Conservation (phyloP, 2,888 invertebrate genomes). For the Nomada ruficornis region DNA sequence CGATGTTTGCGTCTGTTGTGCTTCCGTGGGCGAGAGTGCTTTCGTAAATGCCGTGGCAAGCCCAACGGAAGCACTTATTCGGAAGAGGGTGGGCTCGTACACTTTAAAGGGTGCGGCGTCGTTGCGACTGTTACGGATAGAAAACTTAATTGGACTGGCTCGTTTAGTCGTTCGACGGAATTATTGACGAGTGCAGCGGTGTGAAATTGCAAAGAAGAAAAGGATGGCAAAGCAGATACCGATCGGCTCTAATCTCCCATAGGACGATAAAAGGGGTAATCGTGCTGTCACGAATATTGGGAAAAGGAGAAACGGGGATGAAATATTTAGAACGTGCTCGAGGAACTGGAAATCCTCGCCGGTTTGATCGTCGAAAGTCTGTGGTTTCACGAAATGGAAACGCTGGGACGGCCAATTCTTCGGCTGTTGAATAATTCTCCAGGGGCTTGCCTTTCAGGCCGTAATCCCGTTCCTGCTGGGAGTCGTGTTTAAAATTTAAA, state of each 20-base stretch:
- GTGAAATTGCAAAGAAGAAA: no score
- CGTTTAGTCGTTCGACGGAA: conserved; percentile 24
- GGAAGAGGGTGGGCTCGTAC: conserved; percentile 18
- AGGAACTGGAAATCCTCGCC: not conserved
- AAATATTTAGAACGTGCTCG: not conserved
- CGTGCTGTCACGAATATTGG: not conserved
- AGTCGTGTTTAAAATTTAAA: conserved; percentile 37
- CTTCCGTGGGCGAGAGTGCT: conserved; percentile 38
- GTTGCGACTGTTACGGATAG: conserved; percentile 17
- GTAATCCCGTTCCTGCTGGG: conserved; percentile 11
- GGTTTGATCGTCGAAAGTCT: conserved; percentile 17
- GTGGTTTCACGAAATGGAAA: not conserved
- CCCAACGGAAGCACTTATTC: conserved; percentile 37
- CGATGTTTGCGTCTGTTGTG: conserved; percentile 34
- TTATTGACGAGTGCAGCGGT: not conserved
- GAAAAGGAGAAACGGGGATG: not conserved
- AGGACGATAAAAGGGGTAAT: not conserved
- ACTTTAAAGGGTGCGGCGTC: conserved; percentile 45
- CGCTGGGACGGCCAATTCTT: not conserved
- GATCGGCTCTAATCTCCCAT: not conserved
- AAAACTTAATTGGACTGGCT: conserved; percentile 43
- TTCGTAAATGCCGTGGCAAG: conserved; percentile 48
- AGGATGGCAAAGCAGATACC: not conserved
- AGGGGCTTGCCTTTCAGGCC: not conserved
- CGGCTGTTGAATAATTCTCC: conserved; percentile 38